A percentile compares a stretch with the other conserved stretches of the same genome.
phyloP scores from a whole-genome alignment of 2,888 invertebrate species.

The Drosophila aldrichi region DNA sequence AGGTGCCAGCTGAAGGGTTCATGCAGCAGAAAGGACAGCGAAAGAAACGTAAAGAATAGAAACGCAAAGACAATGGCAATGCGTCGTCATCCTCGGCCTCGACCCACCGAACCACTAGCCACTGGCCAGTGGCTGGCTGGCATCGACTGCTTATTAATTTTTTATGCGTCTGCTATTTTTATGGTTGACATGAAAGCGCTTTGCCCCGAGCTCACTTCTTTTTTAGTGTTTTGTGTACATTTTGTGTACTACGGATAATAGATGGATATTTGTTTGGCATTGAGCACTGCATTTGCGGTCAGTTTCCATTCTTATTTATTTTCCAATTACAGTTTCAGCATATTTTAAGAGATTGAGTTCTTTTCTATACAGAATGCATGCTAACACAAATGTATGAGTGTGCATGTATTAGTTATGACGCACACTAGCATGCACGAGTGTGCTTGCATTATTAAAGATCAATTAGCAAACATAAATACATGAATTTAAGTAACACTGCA shows the following conservation, averaged over 20 bases:
- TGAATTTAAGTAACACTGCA: background rate
- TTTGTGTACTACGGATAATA: slow-evolving; percentile 27
- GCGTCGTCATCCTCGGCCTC: slow-evolving; percentile 22
- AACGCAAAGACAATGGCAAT: slow-evolving; percentile 52
- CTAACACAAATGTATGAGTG: too few relatives aligned
- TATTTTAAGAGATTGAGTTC: background rate
- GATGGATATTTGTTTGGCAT: background rate
- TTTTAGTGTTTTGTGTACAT: slow-evolving; percentile 36
- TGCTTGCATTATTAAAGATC: background rate
- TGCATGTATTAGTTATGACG: background rate
- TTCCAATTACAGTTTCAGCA: slow-evolving; percentile 30
- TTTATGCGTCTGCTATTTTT: slow-evolving; percentile 79
- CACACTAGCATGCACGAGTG: background rate
- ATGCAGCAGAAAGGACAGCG: slow-evolving; percentile 27
- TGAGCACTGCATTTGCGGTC: slow-evolving; percentile 25
- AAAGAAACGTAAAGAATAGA: slow-evolving; percentile 9
- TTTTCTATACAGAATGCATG: background rate
- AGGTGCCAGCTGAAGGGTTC: slow-evolving; percentile 26
- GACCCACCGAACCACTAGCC: slow-evolving; percentile 13
- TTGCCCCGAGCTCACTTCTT: slow-evolving; percentile 53
- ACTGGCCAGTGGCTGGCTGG: slow-evolving; percentile 24
- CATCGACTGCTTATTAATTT: slow-evolving; percentile 71
- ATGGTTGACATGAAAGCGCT: slow-evolving; percentile 73
- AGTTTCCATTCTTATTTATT: slow-evolving; percentile 29
- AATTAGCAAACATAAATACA: background rate